Evolutionary conservation across 1,140 invertebrate species (phyloP), one percentile per base, ranked within the genome.

Genomic region (Drosophila kurseongensis): DNA sequence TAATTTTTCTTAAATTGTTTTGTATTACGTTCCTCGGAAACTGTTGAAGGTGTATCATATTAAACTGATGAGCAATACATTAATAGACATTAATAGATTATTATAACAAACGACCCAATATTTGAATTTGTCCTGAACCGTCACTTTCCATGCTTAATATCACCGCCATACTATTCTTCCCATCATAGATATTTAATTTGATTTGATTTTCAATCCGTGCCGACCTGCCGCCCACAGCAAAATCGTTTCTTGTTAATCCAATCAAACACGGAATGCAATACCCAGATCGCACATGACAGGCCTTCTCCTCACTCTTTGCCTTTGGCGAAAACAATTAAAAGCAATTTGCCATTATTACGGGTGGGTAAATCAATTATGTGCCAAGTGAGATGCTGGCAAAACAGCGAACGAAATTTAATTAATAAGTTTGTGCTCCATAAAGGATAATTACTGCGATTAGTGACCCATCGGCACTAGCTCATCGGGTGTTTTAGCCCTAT

Each of bases 341-440:
- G 68, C 82, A 86, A 86, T 88, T 86, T 82, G 75, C 66, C 78
- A 73, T 86, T 86, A 86, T 82, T 79, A 82, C 66, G 78, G 66
- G 56, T 76, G 71, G 75, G 78, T 76, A 86, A 86, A 76, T 88
- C 79, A 86, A 88, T 86, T 82, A 88, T 61, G 52, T 54, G 57
- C 48, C 69, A 62, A 76, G 51, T 44, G 42, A 80, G 73, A 58
- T 40, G 45, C 54, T 45, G 82, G 52, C 29, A 36, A 61, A 71
- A 78, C 41, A 68, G 72, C 50, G 65, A 51, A 79, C 72, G 45
- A 61, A 83, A 76, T 88, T 88, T 69, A 79, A 88, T 83, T 79
- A 88, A 82, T 82, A 72, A 76, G 71, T 76, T 82, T 75, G 58
- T 68, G 79, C 65, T 58, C 35, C 83, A 79, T 81, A 75, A 81